A percentile compares a stretch with the other conserved stretches of the same genome.
These are phyloP conservation scores for Deroplatys truncata DNA, from an alignment of 2,888 invertebrate species.

Conservation along the genomic window DNA sequence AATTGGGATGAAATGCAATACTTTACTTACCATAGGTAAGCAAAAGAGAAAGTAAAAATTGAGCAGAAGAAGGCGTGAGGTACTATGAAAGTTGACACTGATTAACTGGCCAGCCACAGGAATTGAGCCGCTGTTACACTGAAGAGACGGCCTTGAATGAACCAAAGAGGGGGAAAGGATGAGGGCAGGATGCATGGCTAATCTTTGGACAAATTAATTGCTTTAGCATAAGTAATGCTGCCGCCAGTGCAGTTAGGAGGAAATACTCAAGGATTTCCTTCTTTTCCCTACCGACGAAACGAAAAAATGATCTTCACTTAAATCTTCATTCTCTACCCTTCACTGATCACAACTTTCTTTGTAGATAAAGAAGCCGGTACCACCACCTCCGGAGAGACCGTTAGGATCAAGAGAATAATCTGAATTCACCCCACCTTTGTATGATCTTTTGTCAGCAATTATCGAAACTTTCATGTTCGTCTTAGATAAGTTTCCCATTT, in stretches of 20 bases:
- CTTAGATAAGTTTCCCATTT: too few relatives aligned
- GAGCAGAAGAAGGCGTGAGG: too few relatives aligned
- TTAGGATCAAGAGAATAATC: too few relatives aligned
- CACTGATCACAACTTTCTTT: neutral
- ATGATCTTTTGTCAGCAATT: too few relatives aligned
- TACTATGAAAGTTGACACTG: too few relatives aligned
- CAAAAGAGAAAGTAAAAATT: too few relatives aligned
- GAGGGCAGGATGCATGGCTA: conserved; percentile 45
- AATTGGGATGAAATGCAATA: too few relatives aligned
- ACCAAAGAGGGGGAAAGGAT: neutral
- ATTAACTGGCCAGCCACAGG: too few relatives aligned
- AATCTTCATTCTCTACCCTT: conserved; percentile 22
- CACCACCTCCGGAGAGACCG: too few relatives aligned
- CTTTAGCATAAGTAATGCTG: conserved; percentile 45
- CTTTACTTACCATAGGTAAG: too few relatives aligned
- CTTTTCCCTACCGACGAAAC: neutral
- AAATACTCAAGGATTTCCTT: conserved; percentile 21
- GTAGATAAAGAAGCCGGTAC: neutral
- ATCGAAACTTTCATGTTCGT: too few relatives aligned
- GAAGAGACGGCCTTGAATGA: neutral
- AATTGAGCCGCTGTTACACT: neutral
- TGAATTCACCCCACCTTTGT: too few relatives aligned
- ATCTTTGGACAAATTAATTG: conserved; percentile 50
- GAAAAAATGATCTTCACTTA: conserved; percentile 20
- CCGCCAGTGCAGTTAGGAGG: conserved; percentile 25